Percentiles rank a stretch among this genome's conserved stretches.
Conservation (phyloP, 2,888 invertebrate genomes). For the Agrotis clavis region DNA sequence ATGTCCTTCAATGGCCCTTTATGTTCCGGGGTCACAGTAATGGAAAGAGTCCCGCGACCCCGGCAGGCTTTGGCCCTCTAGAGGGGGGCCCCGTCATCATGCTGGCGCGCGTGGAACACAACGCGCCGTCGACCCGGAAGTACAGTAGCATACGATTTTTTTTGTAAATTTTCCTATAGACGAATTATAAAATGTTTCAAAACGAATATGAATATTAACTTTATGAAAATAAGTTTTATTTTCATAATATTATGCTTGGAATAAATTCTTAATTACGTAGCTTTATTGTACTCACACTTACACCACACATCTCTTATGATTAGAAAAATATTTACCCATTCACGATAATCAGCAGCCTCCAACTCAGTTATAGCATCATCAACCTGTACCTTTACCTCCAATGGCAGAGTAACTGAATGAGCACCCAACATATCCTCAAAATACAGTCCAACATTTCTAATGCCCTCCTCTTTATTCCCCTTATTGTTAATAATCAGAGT, state of each 20-base stretch:
- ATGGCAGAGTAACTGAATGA: slow-evolving; percentile 92
- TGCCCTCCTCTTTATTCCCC: slow-evolving; percentile 44
- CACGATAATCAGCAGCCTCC: slow-evolving; percentile 97
- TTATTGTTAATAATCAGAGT: slow-evolving; percentile 80
- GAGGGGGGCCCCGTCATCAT: too few species aligned
- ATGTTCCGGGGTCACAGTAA: too few species aligned
- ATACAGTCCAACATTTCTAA: slow-evolving; percentile 57
- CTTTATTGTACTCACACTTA: background rate
- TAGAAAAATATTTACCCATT: slow-evolving; percentile 92
- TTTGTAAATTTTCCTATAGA: too few species aligned
- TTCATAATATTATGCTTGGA: too few species aligned
- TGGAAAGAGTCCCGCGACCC: too few species aligned
- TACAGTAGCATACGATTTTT: too few species aligned
- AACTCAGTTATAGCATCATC: slow-evolving; percentile 97
- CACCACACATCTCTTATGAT: background rate
- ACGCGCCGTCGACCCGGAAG: too few species aligned
- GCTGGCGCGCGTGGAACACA: too few species aligned
- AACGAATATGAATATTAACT: background rate
- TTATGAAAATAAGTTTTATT: background rate
- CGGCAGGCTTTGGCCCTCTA: too few species aligned
- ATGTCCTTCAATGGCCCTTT: too few species aligned
- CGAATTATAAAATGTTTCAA: background rate
- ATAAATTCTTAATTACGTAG: too few species aligned
- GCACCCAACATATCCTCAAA: slow-evolving; percentile 94
- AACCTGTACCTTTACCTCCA: slow-evolving; percentile 95